Conservation (phyloP, 1,140 invertebrate species). For the Papilio xuthus region DNA sequence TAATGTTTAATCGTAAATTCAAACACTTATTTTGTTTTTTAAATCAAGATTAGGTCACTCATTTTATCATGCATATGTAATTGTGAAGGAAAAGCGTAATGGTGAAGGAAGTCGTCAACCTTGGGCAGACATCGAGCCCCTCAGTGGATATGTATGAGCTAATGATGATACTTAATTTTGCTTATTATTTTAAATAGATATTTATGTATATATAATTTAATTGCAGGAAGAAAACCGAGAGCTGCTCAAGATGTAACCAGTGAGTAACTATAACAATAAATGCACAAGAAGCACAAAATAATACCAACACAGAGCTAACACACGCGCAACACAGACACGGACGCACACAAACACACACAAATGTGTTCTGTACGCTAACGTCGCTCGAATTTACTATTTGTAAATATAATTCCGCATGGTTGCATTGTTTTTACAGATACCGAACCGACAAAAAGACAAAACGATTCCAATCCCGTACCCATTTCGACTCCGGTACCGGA, state of each 20-base stretch:
- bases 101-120: no score
- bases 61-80: no score
- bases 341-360: constrained; percentile 32
- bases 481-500: constrained; percentile 53
- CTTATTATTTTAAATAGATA: no score
- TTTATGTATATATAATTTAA: neutral
- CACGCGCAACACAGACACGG: constrained; percentile 27
- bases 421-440: constrained; percentile 75
- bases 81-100: no score
- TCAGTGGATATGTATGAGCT: no score
- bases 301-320: constrained; percentile 35
- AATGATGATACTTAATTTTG: no score
- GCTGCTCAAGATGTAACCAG: constrained; percentile 43
- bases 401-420: constrained; percentile 57
- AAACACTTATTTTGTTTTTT: no score
- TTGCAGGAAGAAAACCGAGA: constrained; percentile 60
- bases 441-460: constrained; percentile 77
- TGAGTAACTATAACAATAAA: constrained; percentile 51
- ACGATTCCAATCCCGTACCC: constrained; percentile 59
- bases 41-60: neutral
- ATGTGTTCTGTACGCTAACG: neutral
- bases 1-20: constrained; percentile 43
- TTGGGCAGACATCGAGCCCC: no score
- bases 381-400: constrained; percentile 2
- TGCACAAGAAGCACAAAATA: constrained; percentile 12